Percentiles rank a stretch among this genome's conserved stretches.
phyloP scores from a whole-genome alignment of 2,888 invertebrate genomes.

The Tetropium fuscum region DNA sequence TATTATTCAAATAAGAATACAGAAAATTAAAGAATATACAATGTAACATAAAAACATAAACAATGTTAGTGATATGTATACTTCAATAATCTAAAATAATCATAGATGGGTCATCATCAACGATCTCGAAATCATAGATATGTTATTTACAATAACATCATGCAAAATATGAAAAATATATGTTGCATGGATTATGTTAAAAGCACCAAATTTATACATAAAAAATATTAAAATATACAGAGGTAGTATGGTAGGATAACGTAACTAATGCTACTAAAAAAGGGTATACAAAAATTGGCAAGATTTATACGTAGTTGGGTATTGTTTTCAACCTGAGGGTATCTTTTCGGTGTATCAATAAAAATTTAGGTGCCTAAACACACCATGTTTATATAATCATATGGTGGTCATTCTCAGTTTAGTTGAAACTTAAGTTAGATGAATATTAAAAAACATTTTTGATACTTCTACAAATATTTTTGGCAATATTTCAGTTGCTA shows the following conservation, averaged over 20 bases:
- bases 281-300: conserved; percentile 43
- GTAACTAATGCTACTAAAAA: conserved; percentile 40
- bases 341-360: conserved; percentile 31
- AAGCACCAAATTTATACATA: conserved; percentile 44
- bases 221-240: conserved; percentile 41
- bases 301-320: conserved; percentile 40
- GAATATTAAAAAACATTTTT: too few species aligned
- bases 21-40: conserved; percentile 11
- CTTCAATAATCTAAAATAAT: conserved; percentile 34
- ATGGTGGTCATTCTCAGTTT: not conserved
- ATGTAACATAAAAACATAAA: conserved; percentile 22
- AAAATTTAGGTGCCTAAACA: conserved; percentile 4
- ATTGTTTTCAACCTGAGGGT: conserved; percentile 44
- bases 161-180: conserved; percentile 8
- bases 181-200: conserved; percentile 30
- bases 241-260: conserved; percentile 51
- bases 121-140: too few species aligned
- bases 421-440: too few species aligned
- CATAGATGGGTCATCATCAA: conserved; percentile 14
- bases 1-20: conserved; percentile 6
- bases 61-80: conserved; percentile 45
- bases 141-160: conserved; percentile 24
- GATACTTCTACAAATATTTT: too few species aligned
- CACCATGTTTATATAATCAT: conserved; percentile 5
- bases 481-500: too few species aligned